Evolutionary conservation across 2,797 vertebrate genomes (phyloP).

Genomic region (Acanthurus tractus): DNA sequence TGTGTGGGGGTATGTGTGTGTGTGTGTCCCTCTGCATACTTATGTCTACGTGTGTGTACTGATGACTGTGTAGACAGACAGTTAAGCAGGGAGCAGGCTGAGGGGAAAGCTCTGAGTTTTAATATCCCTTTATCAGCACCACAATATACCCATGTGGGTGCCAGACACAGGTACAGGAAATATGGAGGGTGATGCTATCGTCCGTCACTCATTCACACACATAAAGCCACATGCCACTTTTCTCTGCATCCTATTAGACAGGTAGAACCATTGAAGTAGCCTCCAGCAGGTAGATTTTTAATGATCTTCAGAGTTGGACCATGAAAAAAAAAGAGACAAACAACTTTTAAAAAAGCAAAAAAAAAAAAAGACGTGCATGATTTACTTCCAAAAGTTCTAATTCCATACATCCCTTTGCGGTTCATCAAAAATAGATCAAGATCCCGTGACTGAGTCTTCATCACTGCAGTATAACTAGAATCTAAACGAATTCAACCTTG

Average conservation of each 20-base stretch:
- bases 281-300: neutral
- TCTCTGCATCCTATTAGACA: conserved; percentile 4
- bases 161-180: conserved; percentile 73
- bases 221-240: conserved; percentile 15
- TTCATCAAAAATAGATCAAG: conserved; percentile 16
- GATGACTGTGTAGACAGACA: conserved; percentile 49
- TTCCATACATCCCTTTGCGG: conserved; percentile 4
- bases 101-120: conserved; percentile 68
- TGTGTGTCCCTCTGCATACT: too few relatives aligned
- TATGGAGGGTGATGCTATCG: conserved; percentile 69
- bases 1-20: neutral
- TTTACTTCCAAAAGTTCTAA: neutral
- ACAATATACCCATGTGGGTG: conserved; percentile 64
- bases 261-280: conserved; percentile 3
- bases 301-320: neutral
- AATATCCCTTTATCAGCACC: conserved; percentile 76
- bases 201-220: conserved; percentile 45
- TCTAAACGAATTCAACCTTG: conserved; percentile 32
- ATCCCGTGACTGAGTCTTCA: conserved; percentile 37
- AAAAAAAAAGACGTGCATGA: too few relatives aligned
- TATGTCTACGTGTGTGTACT: neutral
- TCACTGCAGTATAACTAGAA: conserved; percentile 40
- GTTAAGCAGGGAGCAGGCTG: conserved; percentile 36
- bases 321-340: neutral
- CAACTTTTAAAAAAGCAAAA: neutral